phyloP scores from a whole-genome alignment of 2,797 vertebrate genomes.

The Macroramphosus scolopax region DNA sequence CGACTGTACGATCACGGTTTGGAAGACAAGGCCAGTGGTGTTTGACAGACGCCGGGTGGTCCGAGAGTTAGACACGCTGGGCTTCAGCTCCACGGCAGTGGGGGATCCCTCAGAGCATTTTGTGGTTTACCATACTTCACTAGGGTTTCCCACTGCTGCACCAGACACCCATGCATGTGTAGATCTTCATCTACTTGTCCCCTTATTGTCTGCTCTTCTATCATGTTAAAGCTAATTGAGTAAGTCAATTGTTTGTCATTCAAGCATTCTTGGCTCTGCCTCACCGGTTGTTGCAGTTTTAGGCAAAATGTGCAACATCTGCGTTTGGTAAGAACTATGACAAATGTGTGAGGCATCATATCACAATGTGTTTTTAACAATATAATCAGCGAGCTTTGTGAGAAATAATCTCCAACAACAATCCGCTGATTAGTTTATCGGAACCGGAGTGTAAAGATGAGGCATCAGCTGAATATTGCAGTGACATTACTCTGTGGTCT shows the following conservation, averaged over 20 bases:
- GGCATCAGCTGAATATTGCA: slow-evolving; percentile 39
- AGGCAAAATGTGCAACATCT: too few species aligned
- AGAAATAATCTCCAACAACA: slow-evolving; percentile 33
- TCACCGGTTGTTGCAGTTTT: too few species aligned
- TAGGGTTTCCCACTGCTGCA: slow-evolving; percentile 44
- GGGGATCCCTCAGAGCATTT: slow-evolving; percentile 63
- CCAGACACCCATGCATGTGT: slow-evolving; percentile 39
- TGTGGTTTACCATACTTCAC: slow-evolving; percentile 68
- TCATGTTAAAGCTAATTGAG: slow-evolving; percentile 26
- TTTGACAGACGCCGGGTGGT: slow-evolving; percentile 62
- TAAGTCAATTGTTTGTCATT: slow-evolving; percentile 4
- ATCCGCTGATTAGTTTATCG: slow-evolving; percentile 57
- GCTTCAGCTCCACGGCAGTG: slow-evolving; percentile 41
- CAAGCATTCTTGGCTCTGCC: slow-evolving; percentile 38
- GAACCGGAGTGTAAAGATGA: slow-evolving; percentile 39
- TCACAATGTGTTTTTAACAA: slow-evolving; percentile 27
- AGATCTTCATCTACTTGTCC: slow-evolving; percentile 36
- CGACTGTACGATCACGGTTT: slow-evolving; percentile 26
- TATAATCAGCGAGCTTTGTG: slow-evolving; percentile 53
- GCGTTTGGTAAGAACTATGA: too few species aligned
- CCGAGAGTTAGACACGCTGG: slow-evolving; percentile 32
- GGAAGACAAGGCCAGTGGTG: slow-evolving; percentile 30
- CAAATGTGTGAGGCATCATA: slow-evolving; percentile 7
- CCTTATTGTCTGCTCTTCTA: slow-evolving; percentile 48
- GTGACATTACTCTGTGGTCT: slow-evolving; percentile 39